Evolutionary conservation across 2,888 invertebrate species (phyloP), one percentile per base, ranked within the genome.

Genomic region (Pelosia muscerda): DNA sequence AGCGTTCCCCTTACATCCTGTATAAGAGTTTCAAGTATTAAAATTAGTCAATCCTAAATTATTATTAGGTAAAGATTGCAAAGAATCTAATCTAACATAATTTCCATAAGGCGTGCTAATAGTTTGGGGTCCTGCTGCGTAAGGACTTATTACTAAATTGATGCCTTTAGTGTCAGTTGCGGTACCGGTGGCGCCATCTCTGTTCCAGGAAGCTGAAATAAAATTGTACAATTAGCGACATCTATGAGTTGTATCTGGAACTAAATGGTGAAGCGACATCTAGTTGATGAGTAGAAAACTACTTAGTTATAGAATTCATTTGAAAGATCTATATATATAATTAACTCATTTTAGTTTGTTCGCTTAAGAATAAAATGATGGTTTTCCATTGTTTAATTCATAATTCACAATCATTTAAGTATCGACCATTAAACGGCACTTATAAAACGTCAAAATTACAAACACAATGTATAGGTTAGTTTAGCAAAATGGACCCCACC

Each of bases 61-160:
- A 10, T 38, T 15, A 25, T 34, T 59, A 9, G 9, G 38, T 49
- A 49, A 49, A 49, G 49, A 49, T 49, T 26, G 26, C 11, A 57
- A 57, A 6, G 81, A 38, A 34, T 85, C 84, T 8, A 88, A 66
- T 73, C 85, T 90, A 31, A 92, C 82, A 53, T 93, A 93, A 65
- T 92, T 88, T 5, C 93, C 93, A 60, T 88, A 93, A 0, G 93
- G 93, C 0, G 93, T 93, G 76, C 89, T 91, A 9, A 93, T 91
- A 2, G 93, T 93, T 66, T 91, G 92, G 11, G 93, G 93, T 42
- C 88, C 92, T 2, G 78, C 81, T 2, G 81, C 71, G 63, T 90
- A 89, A 0, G 90, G 90, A 31, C 90, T 89, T 8, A 85, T 71
- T 0, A 85, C 77, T 23, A 86, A 71, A 31, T 88, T 88, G 0